phyloP scores from a whole-genome alignment of 1,140 invertebrate species.

The Atta colombica region DNA sequence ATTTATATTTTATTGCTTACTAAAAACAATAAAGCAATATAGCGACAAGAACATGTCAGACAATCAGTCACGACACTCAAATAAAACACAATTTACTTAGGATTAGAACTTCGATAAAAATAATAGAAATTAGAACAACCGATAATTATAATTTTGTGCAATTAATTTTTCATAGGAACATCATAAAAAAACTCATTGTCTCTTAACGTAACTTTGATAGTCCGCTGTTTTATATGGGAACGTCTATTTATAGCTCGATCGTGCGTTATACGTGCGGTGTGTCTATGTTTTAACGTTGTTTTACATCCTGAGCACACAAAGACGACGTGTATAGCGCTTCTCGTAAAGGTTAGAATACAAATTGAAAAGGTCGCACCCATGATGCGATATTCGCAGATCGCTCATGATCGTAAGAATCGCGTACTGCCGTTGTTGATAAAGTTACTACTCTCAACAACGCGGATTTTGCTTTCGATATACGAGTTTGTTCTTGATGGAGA shows the following conservation, averaged over 20 bases:
- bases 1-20: neutral
- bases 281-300: conserved; percentile 57
- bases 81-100: neutral
- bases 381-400: conserved; percentile 64
- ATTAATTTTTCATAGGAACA: conserved; percentile 10
- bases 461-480: conserved; percentile 57
- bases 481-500: conserved; percentile 53
- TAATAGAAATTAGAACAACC: neutral
- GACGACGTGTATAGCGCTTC: conserved; percentile 13
- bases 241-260: conserved; percentile 43
- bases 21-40: neutral
- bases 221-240: conserved; percentile 36
- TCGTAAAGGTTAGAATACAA: conserved; percentile 73
- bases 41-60: neutral
- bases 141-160: neutral
- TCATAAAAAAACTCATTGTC: conserved; percentile 12
- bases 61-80: neutral
- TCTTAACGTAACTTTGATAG: conserved; percentile 48
- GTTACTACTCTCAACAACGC: neutral
- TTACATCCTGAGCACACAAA: conserved; percentile 41
- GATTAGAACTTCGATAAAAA: neutral
- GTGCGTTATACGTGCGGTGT: conserved; percentile 40
- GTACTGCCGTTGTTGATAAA: conserved; percentile 7
- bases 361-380: conserved; percentile 73
- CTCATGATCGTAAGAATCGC: conserved; percentile 23